Percentiles rank a stretch among this genome's conserved stretches.
phyloP scores from a whole-genome alignment of 2,888 invertebrate species.

The Lissonota sp. region DNA sequence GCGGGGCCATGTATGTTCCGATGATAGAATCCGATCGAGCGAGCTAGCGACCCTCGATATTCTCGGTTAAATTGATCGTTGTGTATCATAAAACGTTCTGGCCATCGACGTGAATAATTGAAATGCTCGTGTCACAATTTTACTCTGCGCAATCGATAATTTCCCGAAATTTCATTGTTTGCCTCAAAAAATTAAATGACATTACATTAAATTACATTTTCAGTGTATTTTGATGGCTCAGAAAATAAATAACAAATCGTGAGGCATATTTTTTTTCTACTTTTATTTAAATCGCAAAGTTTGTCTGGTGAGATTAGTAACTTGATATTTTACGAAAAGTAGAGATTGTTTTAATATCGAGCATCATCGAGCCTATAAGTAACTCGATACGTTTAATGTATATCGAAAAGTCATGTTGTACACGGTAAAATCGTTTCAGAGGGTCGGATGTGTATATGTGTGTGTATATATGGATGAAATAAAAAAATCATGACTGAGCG shows the following conservation, averaged over 20 bases:
- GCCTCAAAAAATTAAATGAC: not conserved
- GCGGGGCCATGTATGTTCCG: slow-evolving; percentile 16
- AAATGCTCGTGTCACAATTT: slow-evolving; percentile 20
- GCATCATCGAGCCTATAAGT: slow-evolving; percentile 36
- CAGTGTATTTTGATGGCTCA: not conserved
- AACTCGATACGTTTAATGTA: slow-evolving; percentile 58
- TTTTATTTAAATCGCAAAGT: slow-evolving; percentile 11
- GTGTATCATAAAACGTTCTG: slow-evolving; percentile 34
- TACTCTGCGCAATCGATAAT: not conserved
- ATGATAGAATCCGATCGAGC: slow-evolving; percentile 52
- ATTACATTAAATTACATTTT: too few relatives aligned
- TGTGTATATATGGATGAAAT: slow-evolving; percentile 36
- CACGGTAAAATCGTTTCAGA: slow-evolving; percentile 49
- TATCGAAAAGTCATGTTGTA: slow-evolving; percentile 56
- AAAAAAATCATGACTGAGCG: slow-evolving; percentile 63
- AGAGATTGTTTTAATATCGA: slow-evolving; percentile 20
- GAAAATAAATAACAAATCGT: not conserved
- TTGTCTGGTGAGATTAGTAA: slow-evolving; percentile 40
- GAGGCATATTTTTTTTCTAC: not conserved
- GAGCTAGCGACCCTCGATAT: slow-evolving; percentile 31
- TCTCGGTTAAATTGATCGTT: slow-evolving; percentile 38
- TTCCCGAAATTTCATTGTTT: not conserved
- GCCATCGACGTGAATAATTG: slow-evolving; percentile 57
- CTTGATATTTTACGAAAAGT: slow-evolving; percentile 35
- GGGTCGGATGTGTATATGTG: slow-evolving; percentile 30